Conservation (phyloP, 2,797 vertebrate genomes). For the Lithobates pipiens region DNA sequence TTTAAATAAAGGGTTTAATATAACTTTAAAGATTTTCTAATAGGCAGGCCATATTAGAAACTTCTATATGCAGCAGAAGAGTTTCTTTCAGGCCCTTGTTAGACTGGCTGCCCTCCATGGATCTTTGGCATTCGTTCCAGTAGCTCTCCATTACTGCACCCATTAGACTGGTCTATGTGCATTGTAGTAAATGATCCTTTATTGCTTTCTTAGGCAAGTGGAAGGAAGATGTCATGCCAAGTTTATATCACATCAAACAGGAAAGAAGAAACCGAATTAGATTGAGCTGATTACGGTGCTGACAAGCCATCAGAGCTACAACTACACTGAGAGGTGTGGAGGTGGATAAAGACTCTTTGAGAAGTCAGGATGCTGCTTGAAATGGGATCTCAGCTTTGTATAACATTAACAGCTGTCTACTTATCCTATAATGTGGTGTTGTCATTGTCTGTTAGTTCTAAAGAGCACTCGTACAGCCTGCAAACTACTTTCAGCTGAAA, state of each 20-base stretch:
- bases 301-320: constrained; percentile 2
- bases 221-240: constrained; percentile 16
- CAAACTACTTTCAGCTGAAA: constrained; percentile 38
- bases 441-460: constrained; percentile 35
- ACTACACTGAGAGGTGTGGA: background rate
- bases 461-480: background rate
- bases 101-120: too few species aligned
- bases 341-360: constrained; percentile 16
- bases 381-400: background rate
- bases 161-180: background rate
- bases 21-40: too few species aligned
- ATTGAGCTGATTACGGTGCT: background rate
- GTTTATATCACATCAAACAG: background rate
- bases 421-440: constrained; percentile 33
- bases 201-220: constrained; percentile 3
- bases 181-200: background rate
- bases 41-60: too few species aligned
- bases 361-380: background rate
- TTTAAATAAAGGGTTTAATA: too few species aligned
- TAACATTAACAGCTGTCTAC: constrained; percentile 43
- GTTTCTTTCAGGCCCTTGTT: too few species aligned
- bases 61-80: too few species aligned
- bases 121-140: too few species aligned
- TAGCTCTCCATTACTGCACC: too few species aligned
- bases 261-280: background rate